Evolutionary conservation across 1,140 invertebrate species (phyloP), one percentile per base, ranked within the genome.

Genomic region (Drosophila pectinifera): DNA sequence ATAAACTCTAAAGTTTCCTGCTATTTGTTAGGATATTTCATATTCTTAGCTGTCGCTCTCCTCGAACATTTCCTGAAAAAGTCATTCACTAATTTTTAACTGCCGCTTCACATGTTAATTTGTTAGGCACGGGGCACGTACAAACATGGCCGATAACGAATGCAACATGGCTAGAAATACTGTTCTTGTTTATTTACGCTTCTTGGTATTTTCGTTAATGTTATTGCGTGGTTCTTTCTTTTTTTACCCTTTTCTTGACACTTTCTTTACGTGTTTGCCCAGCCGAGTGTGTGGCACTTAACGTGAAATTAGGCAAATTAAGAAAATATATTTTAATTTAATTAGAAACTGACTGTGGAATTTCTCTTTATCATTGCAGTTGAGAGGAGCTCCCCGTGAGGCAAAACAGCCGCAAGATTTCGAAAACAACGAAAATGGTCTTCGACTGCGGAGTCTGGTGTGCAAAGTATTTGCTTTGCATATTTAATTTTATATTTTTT

Each of bases 401-500:
- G 48, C 46, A 54, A 64, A 77, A 83, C 84, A 90, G 84, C 84
- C 77, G 26, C 84, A 88, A 89, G 65, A 88, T 88, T 88, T 89
- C 84, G 59, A 88, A 91, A 86, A 78, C 82, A 77, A 65, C 73
- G 78, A 92, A 90, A 86, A 93, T 93, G 93, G 92, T 92, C 34
- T 93, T 92, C 63, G 93, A 93, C 73, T 95, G 94, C 81, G 93
- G 93, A 49, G 93, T 94, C 61, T 94, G 93, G 92, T 93, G 95
- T 92, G 95, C 95, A 82, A 96, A 96, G 93, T 96, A 95, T 92
- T 93, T 96, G 65, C 93, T 96, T 67, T 96, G 95, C 91, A 93
- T 96, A 78, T 96, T 96, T 92, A 96, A 96, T 93, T 96, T 96
- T 82, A 88, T 95, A 58, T 95, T 96, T 91, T 95, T 96, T 86